phyloP scores from a whole-genome alignment of 2,113 vertebrate genomes.

The Oenanthe oenanthe region DNA sequence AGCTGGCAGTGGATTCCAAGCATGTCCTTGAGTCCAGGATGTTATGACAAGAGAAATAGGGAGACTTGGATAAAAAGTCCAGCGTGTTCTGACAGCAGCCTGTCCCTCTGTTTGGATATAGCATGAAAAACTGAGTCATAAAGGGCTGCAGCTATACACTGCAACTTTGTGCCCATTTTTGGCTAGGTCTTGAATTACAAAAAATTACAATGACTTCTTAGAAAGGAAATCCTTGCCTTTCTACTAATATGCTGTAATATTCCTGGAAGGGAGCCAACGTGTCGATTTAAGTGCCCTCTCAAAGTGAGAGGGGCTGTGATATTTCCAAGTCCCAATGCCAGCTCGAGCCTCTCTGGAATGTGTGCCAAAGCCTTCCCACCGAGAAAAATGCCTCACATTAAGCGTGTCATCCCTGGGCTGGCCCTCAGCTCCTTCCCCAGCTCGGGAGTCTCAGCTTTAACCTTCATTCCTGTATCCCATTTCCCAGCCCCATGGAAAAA shows the following conservation, averaged over 20 bases:
- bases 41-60: conserved; percentile 3
- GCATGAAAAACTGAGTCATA: conserved; percentile 37
- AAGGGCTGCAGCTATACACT: background rate
- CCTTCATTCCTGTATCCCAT: conserved; percentile 10
- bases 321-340: conserved; percentile 31
- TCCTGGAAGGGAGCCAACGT: conserved; percentile 26
- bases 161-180: conserved; percentile 47
- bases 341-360: conserved; percentile 17
- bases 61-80: background rate
- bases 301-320: background rate
- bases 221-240: conserved; percentile 49
- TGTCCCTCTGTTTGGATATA: background rate
- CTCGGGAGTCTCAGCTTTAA: background rate
- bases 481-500: conserved; percentile 25
- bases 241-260: background rate
- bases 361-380: conserved; percentile 53
- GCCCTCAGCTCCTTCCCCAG: background rate
- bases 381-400: conserved; percentile 46
- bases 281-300: conserved; percentile 27
- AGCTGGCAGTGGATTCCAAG: background rate
- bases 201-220: conserved; percentile 56
- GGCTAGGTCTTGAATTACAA: conserved; percentile 32
- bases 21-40: background rate
- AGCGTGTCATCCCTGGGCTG: background rate
- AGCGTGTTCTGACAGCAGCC: background rate